Conservation (phyloP, 2,888 invertebrate species). For the Portevinia maculata region DNA sequence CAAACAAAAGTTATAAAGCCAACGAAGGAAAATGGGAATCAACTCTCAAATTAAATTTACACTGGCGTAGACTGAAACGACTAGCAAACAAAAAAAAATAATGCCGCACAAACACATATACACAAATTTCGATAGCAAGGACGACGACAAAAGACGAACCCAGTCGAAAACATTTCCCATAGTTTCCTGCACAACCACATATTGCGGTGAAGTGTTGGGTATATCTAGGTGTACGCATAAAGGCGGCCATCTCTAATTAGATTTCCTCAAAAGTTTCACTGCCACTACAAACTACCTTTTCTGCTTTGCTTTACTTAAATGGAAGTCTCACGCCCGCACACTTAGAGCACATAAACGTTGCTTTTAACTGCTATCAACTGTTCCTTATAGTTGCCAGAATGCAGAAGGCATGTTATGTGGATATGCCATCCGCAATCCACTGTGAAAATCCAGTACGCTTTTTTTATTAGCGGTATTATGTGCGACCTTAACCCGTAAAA, state of each 20-base stretch:
- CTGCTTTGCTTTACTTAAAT: constrained; percentile 11
- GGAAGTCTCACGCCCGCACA: constrained; percentile 51
- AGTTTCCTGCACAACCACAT: constrained; percentile 58
- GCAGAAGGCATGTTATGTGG: constrained; percentile 63
- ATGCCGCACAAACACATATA: not conserved
- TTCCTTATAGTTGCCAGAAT: constrained; percentile 55
- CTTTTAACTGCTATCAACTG: constrained; percentile 65
- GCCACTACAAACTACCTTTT: not conserved
- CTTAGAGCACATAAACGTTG: constrained; percentile 66
- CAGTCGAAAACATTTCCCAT: constrained; percentile 31
- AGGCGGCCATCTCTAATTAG: constrained; percentile 71
- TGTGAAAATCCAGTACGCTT: constrained; percentile 54
- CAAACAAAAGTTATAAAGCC: constrained; percentile 74
- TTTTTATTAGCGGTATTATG: constrained; percentile 71
- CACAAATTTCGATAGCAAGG: constrained; percentile 12
- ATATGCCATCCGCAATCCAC: constrained; percentile 65
- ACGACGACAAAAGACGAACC: constrained; percentile 51
- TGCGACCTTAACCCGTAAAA: constrained; percentile 71
- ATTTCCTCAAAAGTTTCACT: constrained; percentile 68
- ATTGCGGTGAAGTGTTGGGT: constrained; percentile 53
- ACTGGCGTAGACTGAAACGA: constrained; percentile 54
- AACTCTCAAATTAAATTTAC: constrained; percentile 73
- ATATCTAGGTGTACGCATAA: constrained; percentile 48
- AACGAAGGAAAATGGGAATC: constrained; percentile 72
- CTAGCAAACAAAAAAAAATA: constrained; percentile 11